Percentiles rank a stretch among this genome's conserved stretches.
Evolutionary conservation across 2,113 vertebrate genomes (phyloP).

Genomic region (Trogon melanurus): DNA sequence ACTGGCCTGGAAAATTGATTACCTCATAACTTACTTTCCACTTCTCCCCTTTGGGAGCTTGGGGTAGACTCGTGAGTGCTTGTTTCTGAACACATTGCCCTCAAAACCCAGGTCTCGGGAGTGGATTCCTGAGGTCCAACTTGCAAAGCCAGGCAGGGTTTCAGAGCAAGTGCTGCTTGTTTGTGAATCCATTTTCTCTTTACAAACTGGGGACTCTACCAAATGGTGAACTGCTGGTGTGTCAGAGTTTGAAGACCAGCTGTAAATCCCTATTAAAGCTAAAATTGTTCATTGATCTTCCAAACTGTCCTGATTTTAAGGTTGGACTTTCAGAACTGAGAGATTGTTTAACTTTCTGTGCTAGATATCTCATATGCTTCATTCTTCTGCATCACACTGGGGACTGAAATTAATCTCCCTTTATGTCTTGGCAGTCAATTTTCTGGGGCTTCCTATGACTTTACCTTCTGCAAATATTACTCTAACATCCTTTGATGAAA

Average conservation of each 20-base stretch:
- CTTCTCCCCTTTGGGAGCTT: background rate
- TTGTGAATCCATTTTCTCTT: background rate
- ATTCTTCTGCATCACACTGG: background rate
- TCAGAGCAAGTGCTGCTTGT: background rate
- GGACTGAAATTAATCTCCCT: rapidly evolving
- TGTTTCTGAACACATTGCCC: background rate
- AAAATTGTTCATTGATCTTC: background rate
- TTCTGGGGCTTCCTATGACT: background rate
- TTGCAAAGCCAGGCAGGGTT: background rate
- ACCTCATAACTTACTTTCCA: background rate
- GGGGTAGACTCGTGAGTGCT: background rate
- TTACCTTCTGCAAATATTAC: background rate
- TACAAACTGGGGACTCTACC: background rate
- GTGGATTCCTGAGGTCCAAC: background rate
- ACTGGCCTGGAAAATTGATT: background rate
- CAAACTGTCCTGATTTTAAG: background rate
- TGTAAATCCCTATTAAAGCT: background rate
- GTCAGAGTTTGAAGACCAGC: background rate
- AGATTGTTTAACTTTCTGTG: background rate
- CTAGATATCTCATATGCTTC: background rate
- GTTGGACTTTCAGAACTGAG: background rate
- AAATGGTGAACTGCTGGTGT: background rate
- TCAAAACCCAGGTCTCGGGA: background rate
- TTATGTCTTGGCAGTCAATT: background rate
- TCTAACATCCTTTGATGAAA: background rate